Evolutionary conservation across 2,888 invertebrate species (phyloP), one percentile per base, ranked within the genome.

Genomic region (Agrochola lychnidis): DNA sequence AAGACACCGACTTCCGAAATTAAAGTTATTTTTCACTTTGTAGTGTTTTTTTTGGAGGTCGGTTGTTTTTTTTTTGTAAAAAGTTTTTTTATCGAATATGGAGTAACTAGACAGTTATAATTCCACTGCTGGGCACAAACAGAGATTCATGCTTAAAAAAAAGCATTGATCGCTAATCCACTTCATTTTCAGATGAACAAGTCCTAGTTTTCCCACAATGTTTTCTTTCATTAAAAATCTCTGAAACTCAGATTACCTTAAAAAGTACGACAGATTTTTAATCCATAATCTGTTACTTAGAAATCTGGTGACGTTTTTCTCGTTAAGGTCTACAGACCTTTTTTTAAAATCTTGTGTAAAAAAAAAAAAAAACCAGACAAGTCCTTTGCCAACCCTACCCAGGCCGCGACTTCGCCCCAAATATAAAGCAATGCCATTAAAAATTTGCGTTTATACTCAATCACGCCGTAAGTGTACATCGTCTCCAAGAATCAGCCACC

Each of bases 381-480:
- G 4, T 25, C 2, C 2, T 36, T 7, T 63, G 70, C 6, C 81
- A 82, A 62, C 82, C 82, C 82, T 82, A 61, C 0, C 4, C 6
- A 40, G 5, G 61, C 75, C 22, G 72, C 62, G 57, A 40, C 25
- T 77, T 77, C n/a, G 19, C 68, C 53, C 62, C 5, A 73, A 76
- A 86, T 71, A 86, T 79, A 79, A 83, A 79, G 75, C 64, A 78
- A 69, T 68, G 70, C 79, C 83, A 79, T 84, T 84, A 84, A 86
- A 86, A 86, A 86, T 63, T 83, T 86, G 63, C 70, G 79, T 86
- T 76, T 85, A 82, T 76, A 66, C 71, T 80, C 68, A 83, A 85
- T 82, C 78, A 83, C 73, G 42, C 0, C 56, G 70, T 81, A 78
- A 83, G 63, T 78, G 62, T 79, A 79, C 71, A 72, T 69, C 72